A percentile compares a stretch with the other conserved stretches of the same genome.
These are phyloP conservation scores for Trematomus loennbergii DNA, from an alignment of 2,113 vertebrate species.

Conservation along the genomic window DNA sequence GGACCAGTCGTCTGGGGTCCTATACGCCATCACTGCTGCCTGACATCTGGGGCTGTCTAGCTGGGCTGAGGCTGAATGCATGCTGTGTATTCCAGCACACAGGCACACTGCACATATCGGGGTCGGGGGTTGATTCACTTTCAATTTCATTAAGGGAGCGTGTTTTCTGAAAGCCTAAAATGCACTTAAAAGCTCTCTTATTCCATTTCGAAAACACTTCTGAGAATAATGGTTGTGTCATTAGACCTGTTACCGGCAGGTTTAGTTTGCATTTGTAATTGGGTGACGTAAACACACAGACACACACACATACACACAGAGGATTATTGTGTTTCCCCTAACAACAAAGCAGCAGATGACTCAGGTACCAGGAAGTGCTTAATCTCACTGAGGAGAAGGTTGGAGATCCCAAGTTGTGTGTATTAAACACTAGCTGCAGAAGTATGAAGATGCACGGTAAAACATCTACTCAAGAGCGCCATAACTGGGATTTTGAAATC, in stretches of 20 bases:
- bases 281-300: constrained; percentile 4
- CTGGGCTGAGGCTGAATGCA: constrained; percentile 72
- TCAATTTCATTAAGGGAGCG: constrained; percentile 60
- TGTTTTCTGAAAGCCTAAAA: constrained; percentile 30
- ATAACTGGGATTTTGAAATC: background rate
- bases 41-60: constrained; percentile 76
- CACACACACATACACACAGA: constrained; percentile 8
- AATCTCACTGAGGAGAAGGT: constrained; percentile 28
- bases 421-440: background rate
- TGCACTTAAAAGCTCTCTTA: background rate
- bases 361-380: constrained; percentile 49
- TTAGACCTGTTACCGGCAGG: constrained; percentile 16
- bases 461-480: background rate
- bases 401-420: background rate
- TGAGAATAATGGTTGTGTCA: constrained; percentile 13
- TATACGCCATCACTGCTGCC: constrained; percentile 72
- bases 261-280: constrained; percentile 22
- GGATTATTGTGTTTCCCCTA: constrained; percentile 53
- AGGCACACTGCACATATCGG: constrained; percentile 65
- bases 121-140: constrained; percentile 67
- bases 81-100: constrained; percentile 72
- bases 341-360: constrained; percentile 55
- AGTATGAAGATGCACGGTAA: background rate
- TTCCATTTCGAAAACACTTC: constrained; percentile 12
- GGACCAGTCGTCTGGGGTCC: constrained; percentile 71